Evolutionary conservation across 2,113 vertebrate species (phyloP).

Genomic region (Eolophus roseicapilla): DNA sequence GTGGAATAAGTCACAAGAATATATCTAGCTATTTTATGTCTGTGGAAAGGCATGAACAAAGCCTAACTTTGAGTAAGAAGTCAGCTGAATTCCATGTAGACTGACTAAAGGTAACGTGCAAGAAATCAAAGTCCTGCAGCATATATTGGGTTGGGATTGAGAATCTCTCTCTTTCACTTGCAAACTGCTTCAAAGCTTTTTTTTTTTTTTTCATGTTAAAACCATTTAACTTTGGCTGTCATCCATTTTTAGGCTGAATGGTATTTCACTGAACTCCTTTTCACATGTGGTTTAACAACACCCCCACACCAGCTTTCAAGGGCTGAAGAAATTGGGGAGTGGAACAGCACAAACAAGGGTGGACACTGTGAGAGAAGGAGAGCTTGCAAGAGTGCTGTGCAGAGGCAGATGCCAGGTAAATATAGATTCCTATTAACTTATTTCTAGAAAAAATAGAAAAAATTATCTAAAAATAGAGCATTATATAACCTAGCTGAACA

Average conservation of each 20-base stretch:
- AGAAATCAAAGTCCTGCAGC: background rate
- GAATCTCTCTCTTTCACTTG: background rate
- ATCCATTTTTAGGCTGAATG: background rate
- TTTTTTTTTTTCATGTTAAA: background rate
- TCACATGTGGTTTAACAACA: constrained; percentile 6
- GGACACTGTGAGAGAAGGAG: background rate
- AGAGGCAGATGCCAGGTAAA: background rate
- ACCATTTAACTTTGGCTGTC: background rate
- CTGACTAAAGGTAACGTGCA: background rate
- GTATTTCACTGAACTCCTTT: background rate
- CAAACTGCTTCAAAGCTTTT: background rate
- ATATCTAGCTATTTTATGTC: background rate
- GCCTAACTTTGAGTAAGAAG: background rate
- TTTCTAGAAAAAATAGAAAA: background rate
- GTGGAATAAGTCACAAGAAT: background rate
- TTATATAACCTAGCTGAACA: background rate
- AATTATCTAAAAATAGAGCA: background rate
- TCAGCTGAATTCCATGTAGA: background rate
- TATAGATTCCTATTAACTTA: background rate
- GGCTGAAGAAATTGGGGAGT: background rate
- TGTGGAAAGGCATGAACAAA: background rate
- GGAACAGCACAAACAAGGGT: background rate
- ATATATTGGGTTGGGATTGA: background rate
- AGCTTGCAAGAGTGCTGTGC: background rate
- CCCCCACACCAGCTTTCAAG: background rate